These are phyloP conservation scores for Elmis aenea DNA, from an alignment of 2,888 invertebrate genomes.

Conservation along the genomic window DNA sequence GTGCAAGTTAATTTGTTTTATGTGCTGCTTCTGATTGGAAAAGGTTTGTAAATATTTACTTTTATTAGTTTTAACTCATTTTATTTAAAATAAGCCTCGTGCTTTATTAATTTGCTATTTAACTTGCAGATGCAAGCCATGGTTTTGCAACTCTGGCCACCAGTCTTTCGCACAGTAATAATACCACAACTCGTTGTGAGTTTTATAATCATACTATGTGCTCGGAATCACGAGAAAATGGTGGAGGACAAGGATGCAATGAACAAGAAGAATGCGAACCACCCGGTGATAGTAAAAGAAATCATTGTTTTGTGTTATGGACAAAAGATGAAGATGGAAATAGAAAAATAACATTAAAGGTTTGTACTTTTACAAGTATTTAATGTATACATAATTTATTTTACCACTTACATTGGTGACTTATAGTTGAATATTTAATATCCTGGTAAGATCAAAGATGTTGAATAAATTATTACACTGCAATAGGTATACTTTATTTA, in stretches of 20 bases:
- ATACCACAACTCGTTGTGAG: constrained; percentile 58
- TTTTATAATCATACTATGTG: constrained; percentile 61
- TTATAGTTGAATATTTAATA: too few relatives aligned
- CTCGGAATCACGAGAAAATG: constrained; percentile 43
- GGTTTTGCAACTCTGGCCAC: constrained; percentile 24
- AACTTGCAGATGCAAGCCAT: neutral
- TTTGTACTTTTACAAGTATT: constrained; percentile 12
- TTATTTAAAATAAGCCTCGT: neutral
- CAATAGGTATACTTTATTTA: too few relatives aligned
- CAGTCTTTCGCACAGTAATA: constrained; percentile 19
- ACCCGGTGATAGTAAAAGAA: constrained; percentile 57
- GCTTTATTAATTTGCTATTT: neutral
- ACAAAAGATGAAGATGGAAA: constrained; percentile 62
- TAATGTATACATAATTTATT: neutral
- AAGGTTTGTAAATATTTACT: constrained; percentile 9
- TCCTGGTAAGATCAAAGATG: too few relatives aligned
- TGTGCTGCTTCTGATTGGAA: constrained; percentile 14
- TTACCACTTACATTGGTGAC: too few relatives aligned
- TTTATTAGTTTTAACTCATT: neutral
- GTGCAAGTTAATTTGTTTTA: constrained; percentile 8
- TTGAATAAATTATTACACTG: too few relatives aligned
- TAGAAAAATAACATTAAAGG: constrained; percentile 39
- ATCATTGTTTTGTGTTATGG: constrained; percentile 84
- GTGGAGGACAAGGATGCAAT: constrained; percentile 46
- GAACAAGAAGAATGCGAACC: constrained; percentile 60